Conservation (phyloP, 2,888 invertebrate species). For the Acanthosepion esculentum region DNA sequence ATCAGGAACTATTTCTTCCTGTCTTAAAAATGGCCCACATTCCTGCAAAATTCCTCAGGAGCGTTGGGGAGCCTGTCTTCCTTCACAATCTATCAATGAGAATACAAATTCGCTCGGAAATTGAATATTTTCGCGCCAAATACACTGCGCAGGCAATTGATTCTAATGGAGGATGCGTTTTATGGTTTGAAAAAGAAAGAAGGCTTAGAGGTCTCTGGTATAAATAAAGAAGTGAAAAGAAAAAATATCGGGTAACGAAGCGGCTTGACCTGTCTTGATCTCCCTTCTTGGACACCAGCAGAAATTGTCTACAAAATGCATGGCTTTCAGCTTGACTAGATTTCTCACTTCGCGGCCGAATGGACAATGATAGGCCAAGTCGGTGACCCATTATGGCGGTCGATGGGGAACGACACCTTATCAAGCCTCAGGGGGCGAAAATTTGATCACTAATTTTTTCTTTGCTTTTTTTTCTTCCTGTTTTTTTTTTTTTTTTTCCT, state of each 20-base stretch:
- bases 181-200: neutral
- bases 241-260: neutral
- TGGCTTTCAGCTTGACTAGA: neutral
- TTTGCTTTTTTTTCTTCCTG: no score
- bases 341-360: neutral
- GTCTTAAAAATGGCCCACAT: no score
- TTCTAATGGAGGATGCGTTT: neutral
- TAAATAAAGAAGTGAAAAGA: neutral
- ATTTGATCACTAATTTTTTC: no score
- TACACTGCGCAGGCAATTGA: neutral
- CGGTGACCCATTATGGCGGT: neutral
- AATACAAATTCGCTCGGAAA: neutral
- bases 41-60: no score
- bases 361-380: neutral
- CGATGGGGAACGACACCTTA: neutral
- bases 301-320: neutral
- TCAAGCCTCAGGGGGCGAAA: neutral
- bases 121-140: constrained; percentile 33
- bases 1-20: no score
- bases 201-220: neutral
- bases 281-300: neutral
- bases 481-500: no score
- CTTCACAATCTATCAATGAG: neutral
- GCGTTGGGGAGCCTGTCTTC: neutral
- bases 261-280: neutral